Base-by-base conservation (phyloP, 2,797 vertebrate genomes). In the Nothura maculosa region DNA sequence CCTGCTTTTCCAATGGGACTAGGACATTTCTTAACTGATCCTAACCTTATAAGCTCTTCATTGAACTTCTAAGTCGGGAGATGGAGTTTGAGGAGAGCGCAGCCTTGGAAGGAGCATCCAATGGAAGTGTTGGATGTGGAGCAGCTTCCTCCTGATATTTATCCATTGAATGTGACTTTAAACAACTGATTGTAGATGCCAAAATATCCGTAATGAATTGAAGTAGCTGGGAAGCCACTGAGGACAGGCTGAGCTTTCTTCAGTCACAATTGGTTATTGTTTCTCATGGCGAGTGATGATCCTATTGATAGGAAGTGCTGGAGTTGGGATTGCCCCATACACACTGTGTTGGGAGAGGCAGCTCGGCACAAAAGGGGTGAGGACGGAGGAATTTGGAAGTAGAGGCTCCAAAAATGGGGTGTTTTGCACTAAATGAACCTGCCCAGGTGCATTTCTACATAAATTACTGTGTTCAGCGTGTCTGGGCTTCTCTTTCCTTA, bases 361-460 rank as follows among this genome's bases (percentile, higher is more conserved):
- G 9, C 15, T 30, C 25, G 1, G 6, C 5, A 9, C 45, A 43
- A 34, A 40, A 34, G 50, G 0, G 7, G 13, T 0, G 8, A 32
- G 69, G 57, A 69, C 58, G 63, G 45, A 88, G 43, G 61, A 43
- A 19, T n/a, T 57, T 52, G 86, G 52, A 24, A 38, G 22, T 67
- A 17, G 32, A 25, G 22, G 38, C 70, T 93, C 55, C 7, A 38
- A 9, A 17, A 43, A 52, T 1, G 4, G 8, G 34, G 57, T n/a
- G 57, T 8, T 74, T 69, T 92, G 74, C 48, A 55, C 22, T 6
- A 4, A 14, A 21, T 42, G 43, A 91, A 89, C 88, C 66, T 90
- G 83, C 62, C 48, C 12, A 24, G 62, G n/a, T 75, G 77, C 66
- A 75, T 91, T 95, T 90, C 89, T 83, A 69, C 69, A 63, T 80